Evolutionary conservation across 2,888 invertebrate species (phyloP), one percentile per base, ranked within the genome.

Genomic region (Sarcophaga carnaria): DNA sequence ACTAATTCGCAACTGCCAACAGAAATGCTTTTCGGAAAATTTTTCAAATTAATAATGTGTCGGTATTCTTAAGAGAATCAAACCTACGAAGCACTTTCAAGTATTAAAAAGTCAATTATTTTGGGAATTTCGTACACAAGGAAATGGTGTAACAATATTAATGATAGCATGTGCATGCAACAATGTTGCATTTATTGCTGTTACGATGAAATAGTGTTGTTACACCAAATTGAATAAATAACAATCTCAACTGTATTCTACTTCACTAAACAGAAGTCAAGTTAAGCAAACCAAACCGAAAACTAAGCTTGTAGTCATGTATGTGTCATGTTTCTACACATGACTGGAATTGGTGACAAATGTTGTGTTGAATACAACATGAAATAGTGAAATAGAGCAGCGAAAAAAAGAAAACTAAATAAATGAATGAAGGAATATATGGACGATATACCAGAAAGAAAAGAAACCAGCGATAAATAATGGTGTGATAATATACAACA

Each of bases 401-500:
- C 22, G 25, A 17, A 71, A 82, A 70, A 4, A 64, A 54, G 25
- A 6, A 70, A 54, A 12, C 4, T 54, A 27, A 54, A 59, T 6
- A 71, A 59, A 47, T 67, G 14, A 37, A 37, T 37, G 37, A 37
- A 37, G 6, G 6, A 37, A 37, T 37, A 37, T 37, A 37, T 37
- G 37, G 25, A 37, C 1, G 37, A 37, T 37, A 37, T 37, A 37
- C 37, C 2, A 37, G 37, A 37, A 66, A 62, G 37, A 47, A 76
- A 12, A 54, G 17, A 27, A 70, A 27, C 45, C 45, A 25, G 47
- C 27, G 63, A 84, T 83, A 83, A 83, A 78, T 72, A 74, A 83
- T 83, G 54, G 83, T 83, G 83, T 45, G 78, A 84, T 80, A 80
- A 80, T 80, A 80, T 66, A 84, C 59, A 76, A 70, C 75, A 80